phyloP scores from a whole-genome alignment of 2,797 vertebrate genomes.

The Macrochelys suwanniensis region DNA sequence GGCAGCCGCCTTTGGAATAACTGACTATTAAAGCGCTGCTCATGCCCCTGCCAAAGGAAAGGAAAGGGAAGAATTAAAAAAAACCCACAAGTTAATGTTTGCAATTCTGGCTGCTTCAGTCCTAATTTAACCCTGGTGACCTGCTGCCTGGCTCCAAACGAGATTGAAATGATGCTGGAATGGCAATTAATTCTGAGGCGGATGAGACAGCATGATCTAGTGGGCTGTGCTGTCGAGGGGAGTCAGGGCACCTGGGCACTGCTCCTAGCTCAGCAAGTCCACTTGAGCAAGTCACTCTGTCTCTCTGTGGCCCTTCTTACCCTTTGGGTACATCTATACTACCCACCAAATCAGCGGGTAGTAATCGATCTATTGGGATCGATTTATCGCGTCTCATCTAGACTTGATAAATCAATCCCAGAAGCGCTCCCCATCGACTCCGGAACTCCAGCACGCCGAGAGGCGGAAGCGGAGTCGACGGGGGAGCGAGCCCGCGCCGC shows the following conservation, averaged over 20 bases:
- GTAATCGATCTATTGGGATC: no score
- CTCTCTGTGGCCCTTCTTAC: not conserved
- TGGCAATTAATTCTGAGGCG: accelerated
- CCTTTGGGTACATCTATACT: not conserved
- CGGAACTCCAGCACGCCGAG: no score
- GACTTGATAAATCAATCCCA: no score
- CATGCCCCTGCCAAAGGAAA: not conserved
- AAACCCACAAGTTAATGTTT: not conserved
- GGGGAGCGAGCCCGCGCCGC: no score
- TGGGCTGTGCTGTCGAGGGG: not conserved
- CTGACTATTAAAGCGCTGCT: constrained; percentile 27
- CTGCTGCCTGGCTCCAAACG: not conserved
- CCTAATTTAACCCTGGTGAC: not conserved
- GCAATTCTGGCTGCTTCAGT: not conserved
- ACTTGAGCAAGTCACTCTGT: not conserved
- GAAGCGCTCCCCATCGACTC: no score
- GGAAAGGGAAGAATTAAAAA: not conserved
- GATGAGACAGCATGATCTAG: not conserved
- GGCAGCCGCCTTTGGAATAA: constrained; percentile 61
- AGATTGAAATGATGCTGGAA: not conserved
- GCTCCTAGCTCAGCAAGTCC: not conserved
- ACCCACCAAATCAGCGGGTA: no score
- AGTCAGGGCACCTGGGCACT: not conserved
- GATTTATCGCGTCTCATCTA: no score
- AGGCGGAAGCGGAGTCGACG: no score